A percentile compares a stretch with the other conserved stretches of the same genome.
Conservation (phyloP, 2,113 vertebrate genomes). For the Taxidea taxus region DNA sequence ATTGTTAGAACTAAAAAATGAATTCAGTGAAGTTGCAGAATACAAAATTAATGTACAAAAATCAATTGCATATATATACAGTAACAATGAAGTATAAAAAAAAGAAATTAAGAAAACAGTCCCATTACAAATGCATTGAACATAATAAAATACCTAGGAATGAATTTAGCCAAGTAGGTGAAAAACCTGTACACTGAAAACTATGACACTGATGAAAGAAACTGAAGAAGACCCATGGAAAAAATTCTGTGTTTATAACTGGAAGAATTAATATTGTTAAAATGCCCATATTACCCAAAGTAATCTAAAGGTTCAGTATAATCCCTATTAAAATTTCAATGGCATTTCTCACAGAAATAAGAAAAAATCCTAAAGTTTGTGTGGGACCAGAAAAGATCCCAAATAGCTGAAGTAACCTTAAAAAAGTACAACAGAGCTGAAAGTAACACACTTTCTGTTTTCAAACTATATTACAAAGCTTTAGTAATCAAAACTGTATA, state of each 20-base stretch:
- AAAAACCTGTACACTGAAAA: neutral
- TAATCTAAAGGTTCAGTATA: neutral
- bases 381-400: neutral
- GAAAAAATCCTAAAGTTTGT: neutral
- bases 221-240: neutral
- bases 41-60: neutral
- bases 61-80: neutral
- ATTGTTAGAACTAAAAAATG: neutral
- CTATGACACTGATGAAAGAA: neutral
- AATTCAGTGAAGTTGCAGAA: neutral
- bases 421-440: neutral
- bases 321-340: neutral
- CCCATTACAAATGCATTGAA: neutral
- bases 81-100: neutral
- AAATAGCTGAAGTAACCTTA: neutral
- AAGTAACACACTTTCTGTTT: neutral
- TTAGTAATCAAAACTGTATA: neutral
- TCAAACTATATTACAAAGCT: neutral
- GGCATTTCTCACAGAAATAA: neutral
- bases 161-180: neutral
- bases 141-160: neutral
- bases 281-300: neutral
- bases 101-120: neutral
- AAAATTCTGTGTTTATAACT: neutral
- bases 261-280: neutral